Evolutionary conservation across 2,797 vertebrate species (phyloP).

Genomic region (Eremophila alpestris): DNA sequence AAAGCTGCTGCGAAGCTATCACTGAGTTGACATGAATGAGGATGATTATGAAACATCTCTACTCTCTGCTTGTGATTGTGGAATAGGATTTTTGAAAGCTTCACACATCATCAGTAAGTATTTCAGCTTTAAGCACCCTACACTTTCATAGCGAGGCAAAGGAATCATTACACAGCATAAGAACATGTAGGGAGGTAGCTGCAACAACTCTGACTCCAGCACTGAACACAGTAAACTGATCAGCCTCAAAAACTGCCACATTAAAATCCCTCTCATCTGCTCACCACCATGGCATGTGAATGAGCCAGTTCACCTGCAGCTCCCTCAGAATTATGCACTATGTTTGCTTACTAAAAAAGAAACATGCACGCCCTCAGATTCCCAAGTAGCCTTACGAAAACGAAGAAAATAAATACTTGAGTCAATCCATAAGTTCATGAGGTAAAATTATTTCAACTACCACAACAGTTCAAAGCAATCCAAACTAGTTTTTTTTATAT

Average conservation of each 20-base stretch:
- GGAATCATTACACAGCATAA: background rate
- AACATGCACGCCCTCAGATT: accelerated
- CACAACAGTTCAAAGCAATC: background rate
- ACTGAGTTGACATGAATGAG: accelerated
- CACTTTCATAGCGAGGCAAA: background rate
- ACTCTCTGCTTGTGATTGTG: background rate
- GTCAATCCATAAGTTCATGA: accelerated
- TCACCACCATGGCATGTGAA: background rate
- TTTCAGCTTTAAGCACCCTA: background rate
- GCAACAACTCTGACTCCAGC: background rate
- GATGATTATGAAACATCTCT: background rate
- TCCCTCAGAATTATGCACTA: accelerated
- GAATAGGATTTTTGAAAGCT: background rate
- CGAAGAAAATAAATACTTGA: accelerated
- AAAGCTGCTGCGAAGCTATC: background rate
- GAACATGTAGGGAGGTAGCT: background rate
- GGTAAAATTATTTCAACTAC: background rate
- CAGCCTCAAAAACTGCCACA: background rate
- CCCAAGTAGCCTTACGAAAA: background rate
- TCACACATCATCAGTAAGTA: background rate
- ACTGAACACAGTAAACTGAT: background rate
- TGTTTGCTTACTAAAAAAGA: background rate
- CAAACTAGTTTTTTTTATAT: background rate
- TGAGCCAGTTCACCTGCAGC: background rate
- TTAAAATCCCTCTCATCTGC: background rate